Base-by-base conservation (phyloP, 2,797 vertebrate genomes). In the Spinus pinus region DNA sequence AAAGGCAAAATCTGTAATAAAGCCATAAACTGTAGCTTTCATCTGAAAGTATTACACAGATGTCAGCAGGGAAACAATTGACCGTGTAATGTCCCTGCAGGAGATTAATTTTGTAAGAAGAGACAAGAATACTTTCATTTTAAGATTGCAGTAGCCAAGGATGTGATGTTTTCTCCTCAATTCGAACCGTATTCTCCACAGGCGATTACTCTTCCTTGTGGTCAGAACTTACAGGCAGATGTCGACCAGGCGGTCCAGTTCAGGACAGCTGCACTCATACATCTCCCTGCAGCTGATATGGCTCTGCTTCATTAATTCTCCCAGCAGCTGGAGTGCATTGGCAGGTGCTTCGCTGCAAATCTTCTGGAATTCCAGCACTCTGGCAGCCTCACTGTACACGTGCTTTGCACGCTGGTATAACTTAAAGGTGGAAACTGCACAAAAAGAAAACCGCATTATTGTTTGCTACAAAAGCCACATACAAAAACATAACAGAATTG, bases 201-300 rank as follows among this genome's bases (percentile, higher is more conserved):
- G 64, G 27, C 12, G 7, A 86, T 95, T 80, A 77, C 58, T 91
- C 83, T 85, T 92, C 70, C 72, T 50, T 44, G 88, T 88, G 93
- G 84, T 95, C 93, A 92, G 30, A 85, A 98, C 98, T 99, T 98
- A 99, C 99, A 98, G 98, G 93, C 99, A 99, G 97, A 98, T 98
- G 97, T 99, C 97, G 92, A 99, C 99, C 97, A 99, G 98, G 82
- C 98, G 98, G 98, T 99, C 99, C 97, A 99, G 98, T 88, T 99
- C 98, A 7, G 98, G 97, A 96, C 99, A 99, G 98, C 99, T 99
- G 98, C 99, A 99, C 88, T 99, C 99, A 1, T 99, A 99, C 97
- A 99, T 96, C 96, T 99, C 98, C 95, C 97, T 98, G 98, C 99
- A 99, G 98, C 99, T 99, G 51, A 96, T 94, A 39, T 99, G 98